Percentiles rank a stretch among this genome's conserved stretches.
Evolutionary conservation across 2,797 vertebrate genomes (phyloP).

Genomic region (Tangara arthus): DNA sequence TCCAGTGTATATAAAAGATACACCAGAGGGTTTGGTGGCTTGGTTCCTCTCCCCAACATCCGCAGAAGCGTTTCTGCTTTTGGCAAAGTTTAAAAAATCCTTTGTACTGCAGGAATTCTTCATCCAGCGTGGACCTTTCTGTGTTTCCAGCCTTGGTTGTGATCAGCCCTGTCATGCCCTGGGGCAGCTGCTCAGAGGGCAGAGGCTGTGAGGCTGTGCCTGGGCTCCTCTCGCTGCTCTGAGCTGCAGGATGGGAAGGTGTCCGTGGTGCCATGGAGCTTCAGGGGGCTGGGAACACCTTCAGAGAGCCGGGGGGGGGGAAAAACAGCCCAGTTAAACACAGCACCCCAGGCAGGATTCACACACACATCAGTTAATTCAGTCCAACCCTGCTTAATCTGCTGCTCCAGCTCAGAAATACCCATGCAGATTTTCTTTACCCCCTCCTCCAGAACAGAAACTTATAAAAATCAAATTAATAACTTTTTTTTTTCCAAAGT

Average conservation of each 20-base stretch:
- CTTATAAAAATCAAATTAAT: neutral
- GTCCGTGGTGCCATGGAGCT: constrained; percentile 78
- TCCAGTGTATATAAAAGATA: constrained; percentile 41
- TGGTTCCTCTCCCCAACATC: neutral
- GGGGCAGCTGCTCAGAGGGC: neutral
- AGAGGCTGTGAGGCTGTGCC: neutral
- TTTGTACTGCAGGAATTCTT: constrained; percentile 23
- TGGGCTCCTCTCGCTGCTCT: constrained; percentile 70
- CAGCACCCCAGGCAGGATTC: neutral
- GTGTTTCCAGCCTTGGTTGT: neutral
- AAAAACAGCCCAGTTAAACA: neutral
- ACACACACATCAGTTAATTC: neutral
- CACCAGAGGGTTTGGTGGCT: neutral
- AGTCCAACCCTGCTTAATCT: neutral
- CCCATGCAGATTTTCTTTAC: accelerated
- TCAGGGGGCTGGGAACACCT: constrained; percentile 76
- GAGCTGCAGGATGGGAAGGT: constrained; percentile 75
- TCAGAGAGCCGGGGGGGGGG: neutral
- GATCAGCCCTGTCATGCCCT: neutral
- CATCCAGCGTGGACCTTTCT: neutral
- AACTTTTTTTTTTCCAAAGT: neutral
- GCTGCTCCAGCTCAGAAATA: neutral
- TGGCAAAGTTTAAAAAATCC: constrained; percentile 12
- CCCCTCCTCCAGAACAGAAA: neutral
- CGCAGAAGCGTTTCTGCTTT: constrained; percentile 11